phyloP scores from a whole-genome alignment of 2,797 vertebrate species.

The Acestrorhynchus altus region DNA sequence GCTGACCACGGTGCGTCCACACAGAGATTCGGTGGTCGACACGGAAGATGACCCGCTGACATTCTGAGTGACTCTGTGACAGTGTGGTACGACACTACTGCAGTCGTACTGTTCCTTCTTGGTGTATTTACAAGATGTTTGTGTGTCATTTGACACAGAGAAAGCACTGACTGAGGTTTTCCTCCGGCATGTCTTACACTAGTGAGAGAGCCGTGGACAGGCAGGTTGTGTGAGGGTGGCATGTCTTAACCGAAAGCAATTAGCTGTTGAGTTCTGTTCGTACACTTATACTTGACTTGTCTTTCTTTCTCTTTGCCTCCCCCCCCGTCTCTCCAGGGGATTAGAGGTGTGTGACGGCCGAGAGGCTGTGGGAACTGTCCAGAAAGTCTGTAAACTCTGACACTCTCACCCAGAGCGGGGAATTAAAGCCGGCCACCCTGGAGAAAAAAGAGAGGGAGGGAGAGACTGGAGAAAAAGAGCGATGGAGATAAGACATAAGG shows the following conservation, averaged over 20 bases:
- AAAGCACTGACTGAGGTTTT: too few relatives aligned
- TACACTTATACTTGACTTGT: background rate
- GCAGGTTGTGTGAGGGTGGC: slow-evolving; percentile 21
- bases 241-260: slow-evolving; percentile 14
- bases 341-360: slow-evolving; percentile 25
- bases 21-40: too few relatives aligned
- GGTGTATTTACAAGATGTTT: too few relatives aligned
- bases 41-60: too few relatives aligned
- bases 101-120: too few relatives aligned
- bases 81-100: too few relatives aligned
- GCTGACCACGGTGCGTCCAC: too few relatives aligned
- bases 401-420: slow-evolving; percentile 21
- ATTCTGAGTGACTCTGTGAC: too few relatives aligned
- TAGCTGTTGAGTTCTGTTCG: slow-evolving; percentile 32
- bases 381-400: slow-evolving; percentile 17
- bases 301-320: background rate
- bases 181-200: too few relatives aligned
- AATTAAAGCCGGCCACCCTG: slow-evolving; percentile 34
- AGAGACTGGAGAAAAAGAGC: slow-evolving; percentile 32
- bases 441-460: slow-evolving; percentile 19
- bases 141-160: too few relatives aligned
- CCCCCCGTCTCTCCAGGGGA: slow-evolving; percentile 14
- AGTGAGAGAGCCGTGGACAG: too few relatives aligned
- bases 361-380: slow-evolving; percentile 37
- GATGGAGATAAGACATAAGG: slow-evolving; percentile 25